These are phyloP conservation scores for Potamarius usumacintae DNA, from an alignment of 2,113 vertebrate species.

Conservation along the genomic window DNA sequence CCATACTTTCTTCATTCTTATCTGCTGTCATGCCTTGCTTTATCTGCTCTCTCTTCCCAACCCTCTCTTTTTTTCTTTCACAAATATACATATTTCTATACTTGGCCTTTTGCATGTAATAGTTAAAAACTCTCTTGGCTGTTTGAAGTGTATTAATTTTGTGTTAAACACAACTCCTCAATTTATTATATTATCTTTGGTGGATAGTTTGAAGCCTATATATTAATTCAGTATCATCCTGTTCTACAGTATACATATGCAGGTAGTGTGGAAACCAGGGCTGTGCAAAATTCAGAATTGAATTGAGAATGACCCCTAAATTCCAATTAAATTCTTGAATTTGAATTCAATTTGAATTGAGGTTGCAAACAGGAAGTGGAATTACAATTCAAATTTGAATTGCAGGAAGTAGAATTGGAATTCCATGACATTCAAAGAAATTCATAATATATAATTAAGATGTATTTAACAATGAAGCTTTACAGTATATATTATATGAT, in stretches of 20 bases:
- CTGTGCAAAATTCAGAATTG: too few species aligned
- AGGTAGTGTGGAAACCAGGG: not conserved
- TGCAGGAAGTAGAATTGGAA: too few species aligned
- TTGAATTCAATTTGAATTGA: too few species aligned
- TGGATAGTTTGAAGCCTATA: not conserved
- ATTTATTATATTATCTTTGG: not conserved
- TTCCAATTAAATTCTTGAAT: too few species aligned
- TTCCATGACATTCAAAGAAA: too few species aligned
- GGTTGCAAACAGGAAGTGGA: too few species aligned
- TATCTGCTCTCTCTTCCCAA: conserved; percentile 13
- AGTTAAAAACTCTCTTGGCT: conserved; percentile 44
- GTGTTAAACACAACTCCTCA: not conserved
- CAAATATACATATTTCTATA: conserved; percentile 20
- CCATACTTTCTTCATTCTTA: not conserved
- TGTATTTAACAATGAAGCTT: too few species aligned
- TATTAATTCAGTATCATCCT: not conserved
- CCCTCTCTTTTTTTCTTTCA: not conserved
- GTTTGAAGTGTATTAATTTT: not conserved
- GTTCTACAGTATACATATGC: not conserved
- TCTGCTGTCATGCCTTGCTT: not conserved
- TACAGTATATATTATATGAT: too few species aligned
- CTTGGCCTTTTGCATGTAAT: conserved; percentile 29
- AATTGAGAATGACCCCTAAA: too few species aligned
- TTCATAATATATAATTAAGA: too few species aligned
- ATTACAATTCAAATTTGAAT: too few species aligned